These are phyloP conservation scores for Azemiops feae DNA, from an alignment of 2,113 vertebrate species.

Conservation along the genomic window DNA sequence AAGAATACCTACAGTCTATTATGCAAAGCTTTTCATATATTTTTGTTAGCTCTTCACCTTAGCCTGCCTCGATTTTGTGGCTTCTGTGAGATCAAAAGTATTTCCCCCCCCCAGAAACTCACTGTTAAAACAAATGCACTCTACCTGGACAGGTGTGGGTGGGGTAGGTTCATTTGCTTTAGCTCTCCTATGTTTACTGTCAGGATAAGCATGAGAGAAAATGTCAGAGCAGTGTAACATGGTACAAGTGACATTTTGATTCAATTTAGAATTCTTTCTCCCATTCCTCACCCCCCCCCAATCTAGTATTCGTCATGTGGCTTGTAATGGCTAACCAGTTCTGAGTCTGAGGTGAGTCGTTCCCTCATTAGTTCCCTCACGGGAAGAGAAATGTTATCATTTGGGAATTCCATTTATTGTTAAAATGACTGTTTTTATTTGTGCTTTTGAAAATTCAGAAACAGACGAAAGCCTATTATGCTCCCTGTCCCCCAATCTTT, in stretches of 20 bases:
- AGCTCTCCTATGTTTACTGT: not conserved
- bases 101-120: not conserved
- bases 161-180: not conserved
- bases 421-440: not conserved
- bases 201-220: not conserved
- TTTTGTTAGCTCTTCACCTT: not conserved
- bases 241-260: not conserved
- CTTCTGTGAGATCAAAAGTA: not conserved
- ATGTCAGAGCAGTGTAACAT: not conserved
- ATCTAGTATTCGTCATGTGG: not conserved
- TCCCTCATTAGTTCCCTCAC: not conserved
- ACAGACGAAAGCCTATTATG: not conserved
- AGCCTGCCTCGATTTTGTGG: not conserved
- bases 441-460: not conserved
- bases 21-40: not conserved
- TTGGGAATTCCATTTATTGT: not conserved
- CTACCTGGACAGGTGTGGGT: not conserved
- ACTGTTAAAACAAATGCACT: not conserved
- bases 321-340: not conserved
- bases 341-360: not conserved
- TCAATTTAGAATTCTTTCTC: not conserved
- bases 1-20: not conserved
- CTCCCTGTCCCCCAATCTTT: not conserved
- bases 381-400: not conserved
- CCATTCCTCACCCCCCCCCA: not conserved